phyloP scores from a whole-genome alignment of 2,888 invertebrate genomes.

The Portevinia maculata region DNA sequence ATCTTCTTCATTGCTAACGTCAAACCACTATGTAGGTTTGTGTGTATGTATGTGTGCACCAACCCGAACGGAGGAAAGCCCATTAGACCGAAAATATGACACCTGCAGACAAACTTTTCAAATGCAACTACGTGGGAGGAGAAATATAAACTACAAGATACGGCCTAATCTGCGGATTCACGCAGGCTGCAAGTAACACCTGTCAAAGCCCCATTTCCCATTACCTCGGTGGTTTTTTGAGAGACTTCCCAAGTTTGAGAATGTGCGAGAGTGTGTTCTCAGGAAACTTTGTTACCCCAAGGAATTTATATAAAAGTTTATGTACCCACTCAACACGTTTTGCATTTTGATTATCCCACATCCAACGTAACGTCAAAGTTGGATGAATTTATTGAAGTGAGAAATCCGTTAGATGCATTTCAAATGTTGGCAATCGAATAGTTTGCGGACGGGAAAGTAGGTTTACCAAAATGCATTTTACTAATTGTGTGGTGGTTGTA shows the following conservation, averaged over 20 bases:
- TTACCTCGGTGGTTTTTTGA: too few relatives aligned
- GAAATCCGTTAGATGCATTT: too few relatives aligned
- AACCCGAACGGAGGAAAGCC: too few relatives aligned
- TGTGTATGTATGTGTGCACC: too few relatives aligned
- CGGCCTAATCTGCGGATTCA: neutral
- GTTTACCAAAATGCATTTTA: too few relatives aligned
- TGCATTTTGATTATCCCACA: neutral
- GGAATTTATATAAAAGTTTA: neutral
- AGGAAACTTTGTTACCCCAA: neutral
- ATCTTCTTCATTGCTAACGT: neutral
- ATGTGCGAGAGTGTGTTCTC: too few relatives aligned
- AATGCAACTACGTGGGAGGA: neutral
- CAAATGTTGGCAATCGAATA: too few relatives aligned
- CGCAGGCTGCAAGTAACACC: neutral
- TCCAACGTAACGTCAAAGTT: too few relatives aligned
- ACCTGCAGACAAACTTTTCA: neutral
- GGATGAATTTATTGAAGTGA: too few relatives aligned
- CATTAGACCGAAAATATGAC: neutral
- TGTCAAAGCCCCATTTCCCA: neutral
- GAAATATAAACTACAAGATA: neutral
- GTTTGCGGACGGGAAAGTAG: too few relatives aligned
- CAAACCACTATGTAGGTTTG: neutral
- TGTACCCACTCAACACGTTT: neutral
- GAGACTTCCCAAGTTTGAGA: too few relatives aligned
- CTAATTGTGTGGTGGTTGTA: too few relatives aligned